Evolutionary conservation across 2,113 vertebrate genomes (phyloP), one percentile per base, ranked within the genome.

Genomic region (Hystrix brachyura): DNA sequence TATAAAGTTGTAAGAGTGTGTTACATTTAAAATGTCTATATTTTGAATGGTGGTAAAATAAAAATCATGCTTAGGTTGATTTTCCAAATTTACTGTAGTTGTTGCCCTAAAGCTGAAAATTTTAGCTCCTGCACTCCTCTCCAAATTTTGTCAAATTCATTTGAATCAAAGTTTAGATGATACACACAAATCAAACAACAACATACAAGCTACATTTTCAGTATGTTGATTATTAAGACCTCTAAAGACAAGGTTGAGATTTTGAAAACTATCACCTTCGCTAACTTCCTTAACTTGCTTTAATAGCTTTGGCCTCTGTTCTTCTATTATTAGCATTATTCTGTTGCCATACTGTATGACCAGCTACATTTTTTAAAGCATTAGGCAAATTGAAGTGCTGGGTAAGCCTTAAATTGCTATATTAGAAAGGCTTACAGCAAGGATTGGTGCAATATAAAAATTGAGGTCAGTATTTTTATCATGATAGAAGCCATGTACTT

Each of bases 21-120:
- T 91, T 98, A 81, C 93, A 95, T 95, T 94, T 95, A 97, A 96
- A 87, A 67, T 46, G 11, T 95, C 65, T 91, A 38, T 96, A 85
- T 82, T 93, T 81, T 95, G 4, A 93, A 87, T 78, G 72, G 67
- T 87, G 60, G 6, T 38, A 87, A 94, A 86, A 38, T 51, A 82
- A 84, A 83, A 87, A 46, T 88, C 91, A 97, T 97, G 1, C 96
- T 11, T 71, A 62, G 34, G 94, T 59, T 97, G 90, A 91, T 95
- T 76, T 43, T 86, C 32, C 91, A 82, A 94, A 29, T 85, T 94
- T 92, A 80, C 29, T 97, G 53, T 64, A 98, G 46, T 21, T 93
- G 48, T 94, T 67, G 34, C 95, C 62, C 62, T 60, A 59, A 78
- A 64, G n/a, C 38, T 89, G 57, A 2, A 55, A 53, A 13, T n/a